Percentiles rank a stretch among this genome's conserved stretches.
Conservation (phyloP, 2,113 vertebrate genomes). For the Psammodynastes pulverulentus region DNA sequence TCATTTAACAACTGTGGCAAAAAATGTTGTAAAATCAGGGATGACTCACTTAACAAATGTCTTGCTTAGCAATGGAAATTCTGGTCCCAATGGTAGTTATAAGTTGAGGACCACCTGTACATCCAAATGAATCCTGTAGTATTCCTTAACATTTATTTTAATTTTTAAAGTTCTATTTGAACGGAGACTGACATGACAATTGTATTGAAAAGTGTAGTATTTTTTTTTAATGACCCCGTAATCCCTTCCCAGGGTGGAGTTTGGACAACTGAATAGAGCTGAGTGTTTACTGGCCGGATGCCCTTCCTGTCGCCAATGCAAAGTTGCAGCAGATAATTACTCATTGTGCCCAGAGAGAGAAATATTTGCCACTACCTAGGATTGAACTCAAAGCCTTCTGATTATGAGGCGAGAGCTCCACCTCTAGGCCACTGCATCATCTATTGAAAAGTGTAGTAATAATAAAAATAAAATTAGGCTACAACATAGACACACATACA, state of each 20-base stretch:
- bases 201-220: background rate
- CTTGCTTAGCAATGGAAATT: background rate
- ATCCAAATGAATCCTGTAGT: background rate
- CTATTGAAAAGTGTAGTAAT: background rate
- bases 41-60: background rate
- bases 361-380: too few relatives aligned
- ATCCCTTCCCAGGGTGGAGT: too few relatives aligned
- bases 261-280: too few relatives aligned
- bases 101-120: background rate
- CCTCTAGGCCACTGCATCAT: too few relatives aligned
- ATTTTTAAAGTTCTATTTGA: background rate
- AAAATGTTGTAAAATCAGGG: background rate
- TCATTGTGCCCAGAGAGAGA: too few relatives aligned
- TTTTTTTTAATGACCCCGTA: too few relatives aligned
- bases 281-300: too few relatives aligned
- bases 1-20: background rate
- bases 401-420: too few relatives aligned
- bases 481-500: background rate
- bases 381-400: too few relatives aligned
- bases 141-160: background rate
- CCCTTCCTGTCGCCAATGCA: too few relatives aligned
- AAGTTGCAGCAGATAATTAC: too few relatives aligned
- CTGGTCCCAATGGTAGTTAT: background rate
- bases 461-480: background rate
- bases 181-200: background rate